Evolutionary conservation across 2,888 invertebrate species (phyloP), one percentile per base, ranked within the genome.

Genomic region (Spialia ferax): DNA sequence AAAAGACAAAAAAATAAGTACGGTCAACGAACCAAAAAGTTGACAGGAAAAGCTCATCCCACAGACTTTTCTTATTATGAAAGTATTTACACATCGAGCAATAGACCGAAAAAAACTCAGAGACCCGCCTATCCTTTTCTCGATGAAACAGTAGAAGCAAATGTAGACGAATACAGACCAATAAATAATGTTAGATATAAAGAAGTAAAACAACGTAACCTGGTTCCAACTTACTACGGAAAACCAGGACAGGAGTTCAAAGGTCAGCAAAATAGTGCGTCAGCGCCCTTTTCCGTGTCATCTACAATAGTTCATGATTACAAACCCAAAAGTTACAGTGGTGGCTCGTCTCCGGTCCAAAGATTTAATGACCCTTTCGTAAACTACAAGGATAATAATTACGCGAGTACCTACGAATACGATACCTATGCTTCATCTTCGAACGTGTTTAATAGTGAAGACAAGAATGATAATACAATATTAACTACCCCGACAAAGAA

Each of bases 61-160:
- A 59, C 75, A 4, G 92, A 92, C 72, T 88, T 86, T 73, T 82
- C 90, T n/a, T 92, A 91, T 77, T 93, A 91, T 64, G 93, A 93
- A 79, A 88, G 81, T 71, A 84, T 91, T 48, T 92, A 87, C 64
- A 71, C 83, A 1, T 81, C 87, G 2, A 79, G 13, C 13, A 80
- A 73, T 42, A 85, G 80, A 70, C 74, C 82, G 57, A 85, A 81
- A 68, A 79, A 77, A 8, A 85, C 83, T 69, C 83, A 84, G 15
- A 78, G 83, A 4, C 74, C 78, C 72, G 20, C 81, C 73, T 62
- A 73, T 22, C 68, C 76, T n/a, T 72, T 77, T 60, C 80, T 74
- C 54, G 77, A 79, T 54, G 63, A 69, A 13, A 68, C 79, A 56
- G 73, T 77, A 1, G 87, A 88, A 11, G 72, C 76, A 18, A 79